A percentile compares a stretch with the other conserved stretches of the same genome.
Evolutionary conservation across 2,888 invertebrate species (phyloP).

Genomic region (Petrolisthes cinctipes): DNA sequence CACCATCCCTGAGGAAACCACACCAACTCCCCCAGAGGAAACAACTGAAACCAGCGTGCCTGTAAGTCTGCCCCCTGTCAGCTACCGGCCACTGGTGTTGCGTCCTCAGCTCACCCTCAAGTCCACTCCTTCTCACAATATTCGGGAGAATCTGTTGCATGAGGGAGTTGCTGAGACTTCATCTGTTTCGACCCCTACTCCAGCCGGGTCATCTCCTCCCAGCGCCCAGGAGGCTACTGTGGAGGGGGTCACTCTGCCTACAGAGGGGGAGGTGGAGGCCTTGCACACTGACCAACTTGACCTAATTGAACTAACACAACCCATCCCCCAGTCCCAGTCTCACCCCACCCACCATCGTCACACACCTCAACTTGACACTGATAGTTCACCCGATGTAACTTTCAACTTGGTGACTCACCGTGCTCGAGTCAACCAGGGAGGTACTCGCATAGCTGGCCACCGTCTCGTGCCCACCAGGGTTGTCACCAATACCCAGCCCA

Average conservation of each 20-base stretch:
- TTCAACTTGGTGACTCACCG: neutral
- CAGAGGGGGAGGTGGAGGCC: slow-evolving; percentile 36
- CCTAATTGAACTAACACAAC: slow-evolving; percentile 39
- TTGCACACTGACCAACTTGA: slow-evolving; percentile 23
- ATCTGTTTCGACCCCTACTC: slow-evolving; percentile 8
- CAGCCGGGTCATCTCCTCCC: slow-evolving; percentile 15
- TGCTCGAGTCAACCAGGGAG: neutral
- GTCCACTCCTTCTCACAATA: slow-evolving; percentile 34
- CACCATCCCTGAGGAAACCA: slow-evolving; percentile 10
- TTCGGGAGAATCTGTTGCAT: slow-evolving; percentile 55
- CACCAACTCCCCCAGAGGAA: slow-evolving; percentile 22
- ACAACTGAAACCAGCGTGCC: slow-evolving; percentile 31
- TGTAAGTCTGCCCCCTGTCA: slow-evolving; percentile 52
- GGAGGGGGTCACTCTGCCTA: neutral
- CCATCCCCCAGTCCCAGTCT: slow-evolving; percentile 12
- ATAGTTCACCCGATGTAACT: neutral
- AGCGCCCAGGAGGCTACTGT: neutral
- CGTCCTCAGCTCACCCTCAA: slow-evolving; percentile 30
- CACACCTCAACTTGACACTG: neutral
- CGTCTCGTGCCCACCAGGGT: slow-evolving; percentile 24
- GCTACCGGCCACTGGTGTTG: slow-evolving; percentile 43
- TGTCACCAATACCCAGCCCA: neutral
- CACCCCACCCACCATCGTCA: neutral
- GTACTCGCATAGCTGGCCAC: slow-evolving; percentile 11
- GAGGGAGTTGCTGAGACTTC: slow-evolving; percentile 32